A percentile compares a stretch with the other conserved stretches of the same genome.
Evolutionary conservation across 2,888 invertebrate species (phyloP).

Genomic region (Torymus texanus): DNA sequence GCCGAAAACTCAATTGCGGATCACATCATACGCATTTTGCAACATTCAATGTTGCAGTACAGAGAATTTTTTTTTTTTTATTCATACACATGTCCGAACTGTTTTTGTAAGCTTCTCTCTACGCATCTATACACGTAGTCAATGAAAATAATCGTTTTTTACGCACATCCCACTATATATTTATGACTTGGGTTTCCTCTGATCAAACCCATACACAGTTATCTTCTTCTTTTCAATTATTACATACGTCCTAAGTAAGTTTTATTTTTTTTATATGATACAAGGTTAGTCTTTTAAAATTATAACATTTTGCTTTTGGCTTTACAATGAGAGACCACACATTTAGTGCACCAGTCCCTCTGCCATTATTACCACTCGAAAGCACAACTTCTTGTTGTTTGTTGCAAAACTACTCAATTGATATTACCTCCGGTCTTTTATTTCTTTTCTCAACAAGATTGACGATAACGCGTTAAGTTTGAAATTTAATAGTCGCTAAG

Average conservation of each 20-base stretch:
- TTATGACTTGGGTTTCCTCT: constrained; percentile 18
- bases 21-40: constrained; percentile 8
- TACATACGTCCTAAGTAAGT: constrained; percentile 29
- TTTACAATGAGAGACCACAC: not conserved
- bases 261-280: constrained; percentile 29
- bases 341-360: not conserved
- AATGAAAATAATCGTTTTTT: constrained; percentile 37
- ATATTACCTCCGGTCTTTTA: not conserved
- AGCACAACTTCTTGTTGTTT: constrained; percentile 16
- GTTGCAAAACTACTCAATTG: constrained; percentile 1
- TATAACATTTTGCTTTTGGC: constrained; percentile 31
- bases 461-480: constrained; percentile 54
- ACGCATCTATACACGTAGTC: constrained; percentile 23
- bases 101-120: constrained; percentile 33
- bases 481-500: constrained; percentile 54
- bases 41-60: constrained; percentile 44
- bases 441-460: constrained; percentile 31
- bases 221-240: not conserved
- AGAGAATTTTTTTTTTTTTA: constrained; percentile 17
- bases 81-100: constrained; percentile 14
- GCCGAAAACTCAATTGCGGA: constrained; percentile 23
- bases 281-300: constrained; percentile 36
- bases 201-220: constrained; percentile 21
- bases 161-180: not conserved
- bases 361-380: constrained; percentile 14